Conservation (phyloP, 2,888 invertebrate species). For the Dasysyrphus tricinctus region DNA sequence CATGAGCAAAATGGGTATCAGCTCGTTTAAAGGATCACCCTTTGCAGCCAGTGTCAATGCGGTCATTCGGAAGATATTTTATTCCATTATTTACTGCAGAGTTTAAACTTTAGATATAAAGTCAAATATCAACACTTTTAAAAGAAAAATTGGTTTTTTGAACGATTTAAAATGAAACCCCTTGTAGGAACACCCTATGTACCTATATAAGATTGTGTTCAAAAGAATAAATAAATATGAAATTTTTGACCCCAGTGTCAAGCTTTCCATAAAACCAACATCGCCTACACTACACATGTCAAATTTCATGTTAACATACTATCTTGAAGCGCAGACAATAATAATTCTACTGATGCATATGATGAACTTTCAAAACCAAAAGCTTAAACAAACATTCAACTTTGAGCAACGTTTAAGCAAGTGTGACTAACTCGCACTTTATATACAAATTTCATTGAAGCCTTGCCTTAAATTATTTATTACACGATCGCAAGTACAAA, state of each 20-base stretch:
- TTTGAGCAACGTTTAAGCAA: background rate
- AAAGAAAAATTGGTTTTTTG: no score
- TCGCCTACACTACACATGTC: background rate
- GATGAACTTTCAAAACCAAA: background rate
- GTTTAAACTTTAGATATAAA: no score
- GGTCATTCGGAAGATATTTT: no score
- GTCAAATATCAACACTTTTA: no score
- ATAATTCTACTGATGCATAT: background rate
- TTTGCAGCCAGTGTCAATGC: no score
- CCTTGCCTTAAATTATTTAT: slow-evolving; percentile 6
- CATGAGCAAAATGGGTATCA: no score
- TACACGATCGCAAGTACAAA: slow-evolving; percentile 9
- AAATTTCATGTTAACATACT: background rate
- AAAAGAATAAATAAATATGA: background rate
- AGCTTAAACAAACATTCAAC: background rate
- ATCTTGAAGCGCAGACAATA: background rate
- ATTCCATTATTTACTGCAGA: no score
- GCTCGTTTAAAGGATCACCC: no score
- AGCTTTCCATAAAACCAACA: no score
- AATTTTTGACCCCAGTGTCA: background rate
- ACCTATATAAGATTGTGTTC: no score
- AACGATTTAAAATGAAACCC: no score
- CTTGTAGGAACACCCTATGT: no score
- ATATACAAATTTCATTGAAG: background rate
- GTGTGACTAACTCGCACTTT: slow-evolving; percentile 22